Evolutionary conservation across 2,797 vertebrate genomes (phyloP), one percentile per base, ranked within the genome.

Genomic region (Tolypeutes matacus): DNA sequence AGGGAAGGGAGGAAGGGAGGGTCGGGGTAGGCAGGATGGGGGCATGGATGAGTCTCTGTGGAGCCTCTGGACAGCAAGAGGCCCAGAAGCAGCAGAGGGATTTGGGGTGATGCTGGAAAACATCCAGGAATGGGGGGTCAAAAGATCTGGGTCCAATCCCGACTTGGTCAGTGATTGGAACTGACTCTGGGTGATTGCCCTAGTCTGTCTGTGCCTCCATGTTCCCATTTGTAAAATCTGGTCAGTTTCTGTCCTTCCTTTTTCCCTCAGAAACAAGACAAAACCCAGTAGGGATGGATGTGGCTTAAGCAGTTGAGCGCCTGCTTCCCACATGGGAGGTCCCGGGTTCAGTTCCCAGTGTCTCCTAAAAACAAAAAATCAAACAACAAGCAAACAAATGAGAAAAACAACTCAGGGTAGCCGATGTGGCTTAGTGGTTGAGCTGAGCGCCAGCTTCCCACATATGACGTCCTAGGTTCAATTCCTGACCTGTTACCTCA

Each of bases 101-200:
- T 6, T 12, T 18, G 27, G 53, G n/a, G 2, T 1, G 31, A 1
- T 0, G 29, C 56, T 56, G 90, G 27, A 12, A 64, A 42, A 51
- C 1, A 3, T 13, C 7, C 0, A 0, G 72, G 56, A 17, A 10
- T 42, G 2, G 15, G 58, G 36, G n/a, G 58, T 29, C 46, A 46
- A 2, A 46, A 51, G 29, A 21, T 12, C 20, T 10, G 34, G 46
- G 67, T 18, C 64, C 83, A 36, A 12, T 18, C 64, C 36, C 29
- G 25, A 36, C 69, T 21, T 31, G 2, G 8, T 20, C 36, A 23
- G 12, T 7, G 34, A 69, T 17, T 49, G 9, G 1, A n/a, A 7
- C 62, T 0, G 6, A 17, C 62, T 34, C 49, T n/a, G 12, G 39
- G 51, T 29, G 14, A 12, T 42, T 29, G 77, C 15, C 42, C 34